Percentiles rank a stretch among this genome's conserved stretches.
These are phyloP conservation scores for Cheilosia grossa DNA, from an alignment of 2,888 invertebrate species.

Conservation along the genomic window DNA sequence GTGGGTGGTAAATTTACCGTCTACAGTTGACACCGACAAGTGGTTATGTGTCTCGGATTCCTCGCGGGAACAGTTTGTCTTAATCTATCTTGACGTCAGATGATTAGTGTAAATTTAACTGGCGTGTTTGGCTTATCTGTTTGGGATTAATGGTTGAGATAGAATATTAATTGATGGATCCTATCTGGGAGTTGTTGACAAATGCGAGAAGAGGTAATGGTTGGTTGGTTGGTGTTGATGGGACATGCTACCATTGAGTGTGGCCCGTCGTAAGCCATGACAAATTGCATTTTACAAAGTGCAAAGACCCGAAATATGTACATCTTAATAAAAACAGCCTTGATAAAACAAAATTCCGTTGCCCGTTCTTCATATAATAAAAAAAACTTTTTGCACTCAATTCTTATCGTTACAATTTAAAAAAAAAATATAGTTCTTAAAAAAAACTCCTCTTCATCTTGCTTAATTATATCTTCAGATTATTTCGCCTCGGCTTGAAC, in stretches of 20 bases:
- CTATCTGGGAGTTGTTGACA: constrained; percentile 18
- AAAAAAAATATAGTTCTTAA: too few species aligned
- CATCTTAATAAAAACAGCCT: neutral
- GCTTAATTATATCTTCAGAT: too few species aligned
- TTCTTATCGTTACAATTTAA: too few species aligned
- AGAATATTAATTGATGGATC: constrained; percentile 34
- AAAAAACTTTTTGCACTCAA: too few species aligned
- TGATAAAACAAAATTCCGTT: too few species aligned
- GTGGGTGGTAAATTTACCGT: constrained; percentile 21
- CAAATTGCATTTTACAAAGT: too few species aligned
- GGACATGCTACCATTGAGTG: neutral
- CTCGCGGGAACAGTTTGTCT: constrained; percentile 28
- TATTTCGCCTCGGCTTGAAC: too few species aligned
- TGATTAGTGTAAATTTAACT: constrained; percentile 10
- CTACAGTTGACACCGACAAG: constrained; percentile 33
- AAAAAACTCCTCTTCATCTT: neutral
- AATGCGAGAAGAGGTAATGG: neutral
- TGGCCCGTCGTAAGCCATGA: too few species aligned
- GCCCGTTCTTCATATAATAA: too few species aligned
- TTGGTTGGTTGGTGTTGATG: neutral
- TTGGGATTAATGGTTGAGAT: constrained; percentile 22
- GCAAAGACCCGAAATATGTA: too few species aligned
- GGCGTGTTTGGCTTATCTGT: constrained; percentile 22
- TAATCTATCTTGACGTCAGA: constrained; percentile 4
- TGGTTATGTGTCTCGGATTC: constrained; percentile 29